Base-by-base conservation (phyloP, 2,113 vertebrate species). In the Dasyurus viverrinus region DNA sequence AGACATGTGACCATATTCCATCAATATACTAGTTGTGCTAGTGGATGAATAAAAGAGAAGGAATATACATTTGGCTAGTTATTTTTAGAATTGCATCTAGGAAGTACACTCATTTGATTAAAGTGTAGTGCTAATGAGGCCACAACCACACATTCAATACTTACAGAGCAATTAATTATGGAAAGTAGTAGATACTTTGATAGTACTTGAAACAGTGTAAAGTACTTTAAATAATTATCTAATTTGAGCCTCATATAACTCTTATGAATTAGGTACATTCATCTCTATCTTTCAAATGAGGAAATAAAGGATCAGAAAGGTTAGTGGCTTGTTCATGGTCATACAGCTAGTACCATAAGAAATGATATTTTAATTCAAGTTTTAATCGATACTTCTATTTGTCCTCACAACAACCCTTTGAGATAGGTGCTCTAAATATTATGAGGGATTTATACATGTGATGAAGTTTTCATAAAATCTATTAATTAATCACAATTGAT, bases 51-150 rank as follows among this genome's bases (percentile, higher is more conserved):
- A 92, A 93, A 96, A 52, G 47, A 50, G 90, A 96, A 54, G 4
- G 60, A 19, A 53, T 89, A 52, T 91, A 84, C 57, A 92, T 96
- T 22, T 93, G 84, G 36, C 14, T 93, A 10, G 19, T 14, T 97
- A 97, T 92, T 96, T 96, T 96, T 94, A 94, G 93, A 91, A 94
- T 12, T 2, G 23, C 50, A 93, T 96, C 54, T 93, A 11, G 14
- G 60, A 36, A n/a, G 60, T 16, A n/a, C 5, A n/a, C 14, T 76
- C 30, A 76, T 6, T n/a, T n/a, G 14, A 23, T 30, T 60, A 60
- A 10, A 76, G 5, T n/a, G 5, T 68, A 90, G 11, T 95, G 89
- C 36, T 92, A 94, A 92, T 1, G 91, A 91, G 25, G 92, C 55
- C 53, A 94, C 94, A 84, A 14, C 53, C 52, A 94, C 52, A 54